phyloP scores from a whole-genome alignment of 1,140 invertebrate genomes.

The Thrips palmi region DNA sequence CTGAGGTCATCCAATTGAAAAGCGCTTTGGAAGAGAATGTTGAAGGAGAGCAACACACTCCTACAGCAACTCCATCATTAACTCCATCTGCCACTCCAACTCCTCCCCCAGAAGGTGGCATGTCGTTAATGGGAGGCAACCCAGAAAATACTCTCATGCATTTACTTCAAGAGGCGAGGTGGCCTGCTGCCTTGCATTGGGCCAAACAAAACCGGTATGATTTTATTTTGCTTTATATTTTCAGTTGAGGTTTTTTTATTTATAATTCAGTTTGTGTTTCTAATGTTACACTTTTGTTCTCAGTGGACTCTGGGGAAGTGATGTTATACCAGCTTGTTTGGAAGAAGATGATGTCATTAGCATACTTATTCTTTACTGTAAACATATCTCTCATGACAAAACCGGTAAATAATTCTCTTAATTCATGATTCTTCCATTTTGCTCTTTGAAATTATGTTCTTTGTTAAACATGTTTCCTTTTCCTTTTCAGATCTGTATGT shows the following conservation, averaged over 20 bases:
- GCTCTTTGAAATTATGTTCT: constrained; percentile 9
- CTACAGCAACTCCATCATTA: constrained; percentile 32
- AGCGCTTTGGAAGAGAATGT: constrained; percentile 28
- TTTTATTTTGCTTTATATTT: background rate
- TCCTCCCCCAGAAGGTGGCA: constrained; percentile 16
- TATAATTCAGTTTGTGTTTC: background rate
- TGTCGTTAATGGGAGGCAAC: constrained; percentile 28
- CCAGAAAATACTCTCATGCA: constrained; percentile 34
- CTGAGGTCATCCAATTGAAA: constrained; percentile 31
- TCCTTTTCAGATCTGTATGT: constrained; percentile 37
- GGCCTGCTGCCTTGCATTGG: constrained; percentile 41
- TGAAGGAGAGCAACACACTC: constrained; percentile 35
- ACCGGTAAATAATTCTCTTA: constrained; percentile 28
- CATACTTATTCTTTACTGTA: constrained; percentile 50
- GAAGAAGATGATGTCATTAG: constrained; percentile 45
- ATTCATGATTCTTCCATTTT: constrained; percentile 3
- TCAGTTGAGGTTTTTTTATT: background rate
- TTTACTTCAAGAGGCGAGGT: constrained; percentile 39
- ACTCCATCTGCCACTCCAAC: constrained; percentile 24
- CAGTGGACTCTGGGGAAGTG: constrained; percentile 36
- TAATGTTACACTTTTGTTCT: constrained; percentile 7
- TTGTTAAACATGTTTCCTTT: constrained; percentile 13
- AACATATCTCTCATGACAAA: constrained; percentile 43
- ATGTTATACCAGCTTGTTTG: constrained; percentile 30
- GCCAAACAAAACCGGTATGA: constrained; percentile 32